Conservation (phyloP, 2,113 vertebrate species). For the Sorex fumeus region DNA sequence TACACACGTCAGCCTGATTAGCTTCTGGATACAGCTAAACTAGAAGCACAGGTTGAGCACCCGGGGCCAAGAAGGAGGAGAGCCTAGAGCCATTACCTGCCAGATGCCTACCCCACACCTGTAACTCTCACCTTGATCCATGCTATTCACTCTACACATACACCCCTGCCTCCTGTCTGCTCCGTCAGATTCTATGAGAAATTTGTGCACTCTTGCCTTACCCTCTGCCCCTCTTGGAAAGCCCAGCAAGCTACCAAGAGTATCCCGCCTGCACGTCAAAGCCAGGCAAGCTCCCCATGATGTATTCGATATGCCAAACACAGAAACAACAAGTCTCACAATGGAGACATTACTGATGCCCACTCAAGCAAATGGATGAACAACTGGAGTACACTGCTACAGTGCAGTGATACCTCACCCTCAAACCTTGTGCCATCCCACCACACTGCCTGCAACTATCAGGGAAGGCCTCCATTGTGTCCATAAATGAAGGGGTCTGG, state of each 20-base stretch:
- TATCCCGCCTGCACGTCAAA: too few species aligned
- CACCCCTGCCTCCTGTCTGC: background rate
- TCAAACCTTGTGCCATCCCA: background rate
- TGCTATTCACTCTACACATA: background rate
- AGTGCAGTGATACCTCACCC: too few species aligned
- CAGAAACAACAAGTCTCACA: too few species aligned
- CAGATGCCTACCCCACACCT: background rate
- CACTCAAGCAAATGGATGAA: too few species aligned
- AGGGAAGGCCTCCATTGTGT: background rate
- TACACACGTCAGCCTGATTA: too few species aligned
- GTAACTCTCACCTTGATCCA: background rate
- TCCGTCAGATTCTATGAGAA: background rate
- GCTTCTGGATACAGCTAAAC: background rate
- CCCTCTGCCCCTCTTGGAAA: too few species aligned
- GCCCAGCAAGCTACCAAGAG: too few species aligned
- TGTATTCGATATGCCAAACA: too few species aligned
- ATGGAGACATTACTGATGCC: too few species aligned
- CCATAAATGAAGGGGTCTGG: background rate
- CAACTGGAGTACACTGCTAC: too few species aligned
- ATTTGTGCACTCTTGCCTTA: background rate
- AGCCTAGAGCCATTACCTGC: background rate
- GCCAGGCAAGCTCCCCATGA: too few species aligned
- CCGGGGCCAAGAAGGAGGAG: background rate
- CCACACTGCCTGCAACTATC: background rate
- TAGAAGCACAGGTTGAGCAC: background rate